These are phyloP conservation scores for Scophthalmus maximus DNA, from an alignment of 2,113 vertebrate species.

Conservation along the genomic window DNA sequence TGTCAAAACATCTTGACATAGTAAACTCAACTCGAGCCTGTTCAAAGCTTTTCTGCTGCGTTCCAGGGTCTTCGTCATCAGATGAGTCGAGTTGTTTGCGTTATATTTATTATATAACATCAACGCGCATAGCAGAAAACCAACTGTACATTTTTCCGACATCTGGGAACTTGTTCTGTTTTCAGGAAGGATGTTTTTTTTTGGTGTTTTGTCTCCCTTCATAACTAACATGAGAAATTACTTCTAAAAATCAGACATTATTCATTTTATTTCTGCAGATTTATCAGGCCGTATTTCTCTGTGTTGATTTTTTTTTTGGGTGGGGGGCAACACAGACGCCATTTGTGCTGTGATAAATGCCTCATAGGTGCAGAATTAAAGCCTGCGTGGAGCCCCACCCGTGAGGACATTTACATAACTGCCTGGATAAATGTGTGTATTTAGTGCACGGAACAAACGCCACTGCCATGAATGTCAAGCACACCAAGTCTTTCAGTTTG, in stretches of 20 bases:
- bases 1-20: too few species aligned
- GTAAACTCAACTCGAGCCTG: too few species aligned
- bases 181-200: too few species aligned
- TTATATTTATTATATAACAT: too few species aligned
- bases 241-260: neutral
- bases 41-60: too few species aligned
- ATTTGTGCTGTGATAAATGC: neutral
- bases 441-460: neutral
- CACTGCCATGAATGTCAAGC: slow-evolving; percentile 24
- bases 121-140: too few species aligned
- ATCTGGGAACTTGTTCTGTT: too few species aligned
- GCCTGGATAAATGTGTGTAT: slow-evolving; percentile 26
- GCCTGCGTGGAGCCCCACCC: neutral
- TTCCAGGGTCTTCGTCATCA: neutral
- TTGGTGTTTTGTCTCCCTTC: too few species aligned
- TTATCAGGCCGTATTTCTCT: neutral
- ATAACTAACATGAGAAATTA: neutral
- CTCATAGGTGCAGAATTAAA: neutral
- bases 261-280: neutral
- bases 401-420: slow-evolving; percentile 10
- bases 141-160: too few species aligned
- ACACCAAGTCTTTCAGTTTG: neutral
- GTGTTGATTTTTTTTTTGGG: neutral
- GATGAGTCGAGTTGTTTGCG: too few species aligned
- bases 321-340: neutral